Conservation (phyloP, 2,113 vertebrate genomes). For the Triplophysa tibetana region DNA sequence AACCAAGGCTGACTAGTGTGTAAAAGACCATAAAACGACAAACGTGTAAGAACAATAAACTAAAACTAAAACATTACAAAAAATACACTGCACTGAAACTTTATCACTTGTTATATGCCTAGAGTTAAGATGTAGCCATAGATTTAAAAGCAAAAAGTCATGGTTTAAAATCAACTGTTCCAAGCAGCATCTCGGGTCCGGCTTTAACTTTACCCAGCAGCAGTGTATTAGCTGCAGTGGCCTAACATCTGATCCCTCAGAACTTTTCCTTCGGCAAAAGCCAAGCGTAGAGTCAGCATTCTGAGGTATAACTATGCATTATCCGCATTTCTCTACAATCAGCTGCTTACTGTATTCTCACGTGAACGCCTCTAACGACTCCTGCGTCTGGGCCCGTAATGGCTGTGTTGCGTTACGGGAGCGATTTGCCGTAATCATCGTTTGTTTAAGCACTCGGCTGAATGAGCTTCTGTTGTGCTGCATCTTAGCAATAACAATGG, state of each 20-base stretch:
- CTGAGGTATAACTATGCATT: constrained; percentile 8
- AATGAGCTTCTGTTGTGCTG: constrained; percentile 61
- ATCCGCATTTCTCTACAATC: constrained; percentile 11
- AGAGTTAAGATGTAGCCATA: too few relatives aligned
- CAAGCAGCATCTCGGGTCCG: neutral
- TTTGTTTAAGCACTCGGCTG: constrained; percentile 57
- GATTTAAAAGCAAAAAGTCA: too few relatives aligned
- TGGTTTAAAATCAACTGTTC: too few relatives aligned
- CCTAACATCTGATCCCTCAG: neutral
- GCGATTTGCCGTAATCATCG: constrained; percentile 49
- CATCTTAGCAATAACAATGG: constrained; percentile 75
- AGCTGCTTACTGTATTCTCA: constrained; percentile 37
- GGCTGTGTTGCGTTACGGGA: constrained; percentile 39
- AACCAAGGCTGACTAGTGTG: too few relatives aligned
- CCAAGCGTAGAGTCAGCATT: constrained; percentile 2
- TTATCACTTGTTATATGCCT: too few relatives aligned
- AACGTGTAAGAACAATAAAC: too few relatives aligned
- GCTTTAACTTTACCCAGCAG: neutral
- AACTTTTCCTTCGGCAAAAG: neutral
- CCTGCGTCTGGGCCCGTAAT: constrained; percentile 28
- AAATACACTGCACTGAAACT: too few relatives aligned
- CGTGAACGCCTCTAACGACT: constrained; percentile 39
- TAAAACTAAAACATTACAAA: too few relatives aligned
- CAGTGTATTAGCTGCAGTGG: neutral
- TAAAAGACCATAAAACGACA: too few relatives aligned